Evolutionary conservation across 2,888 invertebrate species (phyloP).

Genomic region (Apamea anceps): DNA sequence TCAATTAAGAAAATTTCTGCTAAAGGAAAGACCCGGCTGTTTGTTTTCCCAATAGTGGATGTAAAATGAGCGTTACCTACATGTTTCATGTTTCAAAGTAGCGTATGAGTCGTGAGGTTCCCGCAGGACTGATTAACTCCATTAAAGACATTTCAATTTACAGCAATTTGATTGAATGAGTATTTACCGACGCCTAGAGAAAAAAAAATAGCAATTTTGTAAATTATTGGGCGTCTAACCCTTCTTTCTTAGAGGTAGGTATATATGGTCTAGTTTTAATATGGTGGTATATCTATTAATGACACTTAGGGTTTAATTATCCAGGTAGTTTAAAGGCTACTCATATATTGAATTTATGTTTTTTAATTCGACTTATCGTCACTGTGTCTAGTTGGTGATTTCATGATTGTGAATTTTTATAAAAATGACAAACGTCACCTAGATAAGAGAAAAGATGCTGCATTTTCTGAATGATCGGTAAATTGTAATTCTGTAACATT

Average conservation of each 20-base stretch:
- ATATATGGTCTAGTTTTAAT: neutral
- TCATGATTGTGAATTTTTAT: neutral
- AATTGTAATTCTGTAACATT: conserved; percentile 1
- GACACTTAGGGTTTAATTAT: too few species aligned
- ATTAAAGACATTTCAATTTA: neutral
- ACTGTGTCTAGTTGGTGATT: neutral
- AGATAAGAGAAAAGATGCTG: neutral
- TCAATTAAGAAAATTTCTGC: neutral
- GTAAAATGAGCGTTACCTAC: neutral
- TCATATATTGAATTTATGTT: too few species aligned
- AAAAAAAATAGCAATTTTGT: conserved; percentile 11
- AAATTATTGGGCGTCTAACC: neutral
- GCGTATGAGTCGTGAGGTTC: too few species aligned
- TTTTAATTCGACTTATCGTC: neutral
- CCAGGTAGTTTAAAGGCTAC: too few species aligned
- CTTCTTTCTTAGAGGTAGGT: neutral
- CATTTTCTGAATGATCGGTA: neutral
- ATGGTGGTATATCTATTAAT: too few species aligned
- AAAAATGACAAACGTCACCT: neutral
- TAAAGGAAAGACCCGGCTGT: neutral
- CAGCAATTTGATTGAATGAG: neutral
- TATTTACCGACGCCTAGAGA: neutral
- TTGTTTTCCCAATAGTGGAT: neutral
- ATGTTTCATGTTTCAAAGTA: neutral
- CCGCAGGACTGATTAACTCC: neutral